Evolutionary conservation across 30 jellyfish, hydroid and myxozoan genomes (phyloP).

Genomic region (Aurelia sp.): DNA sequence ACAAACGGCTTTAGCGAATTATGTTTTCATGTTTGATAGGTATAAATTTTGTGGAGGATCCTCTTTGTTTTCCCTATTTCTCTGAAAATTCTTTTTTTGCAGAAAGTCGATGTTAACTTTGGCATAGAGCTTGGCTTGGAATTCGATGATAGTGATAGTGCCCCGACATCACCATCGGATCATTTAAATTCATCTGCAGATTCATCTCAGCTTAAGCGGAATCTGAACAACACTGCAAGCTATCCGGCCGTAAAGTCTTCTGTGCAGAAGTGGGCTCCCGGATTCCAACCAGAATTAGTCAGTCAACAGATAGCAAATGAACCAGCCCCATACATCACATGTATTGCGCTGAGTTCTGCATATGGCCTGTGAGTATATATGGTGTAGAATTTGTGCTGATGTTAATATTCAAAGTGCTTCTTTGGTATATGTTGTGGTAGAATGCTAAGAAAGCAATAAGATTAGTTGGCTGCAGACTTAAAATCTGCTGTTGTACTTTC

Average conservation of each 20-base stretch:
- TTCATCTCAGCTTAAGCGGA: slow-evolving; percentile 3
- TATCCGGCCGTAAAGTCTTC: slow-evolving; percentile 61
- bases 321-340: slow-evolving; percentile 82
- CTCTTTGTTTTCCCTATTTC: too few species aligned
- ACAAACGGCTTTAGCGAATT: too few species aligned
- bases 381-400: too few species aligned
- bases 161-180: slow-evolving; percentile 41
- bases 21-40: too few species aligned
- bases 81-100: slow-evolving; percentile 7
- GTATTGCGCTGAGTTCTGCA: slow-evolving; percentile 87
- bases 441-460: too few species aligned
- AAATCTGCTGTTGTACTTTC: too few species aligned
- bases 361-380: slow-evolving; percentile 91
- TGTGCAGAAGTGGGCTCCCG: slow-evolving; percentile 83
- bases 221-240: slow-evolving; percentile 14
- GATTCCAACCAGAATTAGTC: slow-evolving; percentile 90
- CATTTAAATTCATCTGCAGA: slow-evolving; percentile 29
- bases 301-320: slow-evolving; percentile 87
- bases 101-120: slow-evolving; percentile 90
- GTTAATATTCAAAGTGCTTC: too few species aligned
- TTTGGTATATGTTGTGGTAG: too few species aligned
- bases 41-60: too few species aligned
- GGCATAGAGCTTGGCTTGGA: slow-evolving; percentile 83
- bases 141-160: slow-evolving; percentile 68
- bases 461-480: too few species aligned